Percentiles rank a stretch among this genome's conserved stretches.
phyloP scores from a whole-genome alignment of 2,113 vertebrate genomes.

The Hipposideros armiger region DNA sequence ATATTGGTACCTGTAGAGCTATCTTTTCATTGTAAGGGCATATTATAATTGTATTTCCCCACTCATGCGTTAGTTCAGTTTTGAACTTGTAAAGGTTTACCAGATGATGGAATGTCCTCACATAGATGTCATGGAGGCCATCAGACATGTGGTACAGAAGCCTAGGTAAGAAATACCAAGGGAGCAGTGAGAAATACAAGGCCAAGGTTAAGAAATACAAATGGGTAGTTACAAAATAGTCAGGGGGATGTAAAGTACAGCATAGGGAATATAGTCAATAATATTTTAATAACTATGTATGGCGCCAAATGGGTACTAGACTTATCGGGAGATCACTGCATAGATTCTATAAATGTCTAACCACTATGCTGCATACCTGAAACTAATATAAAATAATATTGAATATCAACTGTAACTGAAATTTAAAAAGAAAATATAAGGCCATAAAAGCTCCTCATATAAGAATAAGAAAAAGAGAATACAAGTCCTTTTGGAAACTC shows the following conservation, averaged over 20 bases:
- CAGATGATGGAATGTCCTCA: background rate
- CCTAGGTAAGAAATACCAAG: background rate
- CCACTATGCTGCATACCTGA: too few species aligned
- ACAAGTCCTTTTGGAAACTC: background rate
- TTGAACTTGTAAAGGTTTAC: background rate
- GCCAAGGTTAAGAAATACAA: too few species aligned
- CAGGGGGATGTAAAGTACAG: too few species aligned
- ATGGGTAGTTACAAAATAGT: too few species aligned
- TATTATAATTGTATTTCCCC: conserved; percentile 5
- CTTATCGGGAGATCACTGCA: too few species aligned
- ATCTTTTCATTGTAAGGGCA: background rate
- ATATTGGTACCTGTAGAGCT: background rate
- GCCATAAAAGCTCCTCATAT: background rate
- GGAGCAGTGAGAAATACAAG: background rate
- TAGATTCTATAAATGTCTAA: too few species aligned
- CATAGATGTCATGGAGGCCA: background rate
- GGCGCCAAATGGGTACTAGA: too few species aligned
- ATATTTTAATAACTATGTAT: too few species aligned
- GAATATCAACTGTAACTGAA: too few species aligned
- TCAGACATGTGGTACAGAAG: background rate
- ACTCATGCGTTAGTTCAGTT: background rate
- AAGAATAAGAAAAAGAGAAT: background rate
- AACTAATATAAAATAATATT: too few species aligned
- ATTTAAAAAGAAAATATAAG: background rate
- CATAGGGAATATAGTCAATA: too few species aligned